Base-by-base conservation (phyloP, 1,140 invertebrate genomes). In the Drosophila sturtevanti region DNA sequence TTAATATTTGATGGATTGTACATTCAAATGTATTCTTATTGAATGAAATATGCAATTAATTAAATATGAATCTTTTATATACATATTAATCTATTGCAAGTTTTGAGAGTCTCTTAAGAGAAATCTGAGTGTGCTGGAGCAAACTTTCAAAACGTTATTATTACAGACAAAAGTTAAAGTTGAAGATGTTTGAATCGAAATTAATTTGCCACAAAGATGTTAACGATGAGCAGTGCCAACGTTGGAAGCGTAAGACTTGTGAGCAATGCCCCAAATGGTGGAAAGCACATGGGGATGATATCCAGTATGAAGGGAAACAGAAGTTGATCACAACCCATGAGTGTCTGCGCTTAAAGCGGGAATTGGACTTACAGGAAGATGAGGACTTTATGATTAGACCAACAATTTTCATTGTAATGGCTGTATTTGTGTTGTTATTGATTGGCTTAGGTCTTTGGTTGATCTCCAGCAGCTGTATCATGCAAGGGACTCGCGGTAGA, bases 371-470 rank as follows among this genome's bases (percentile, higher is more conserved):
- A 1, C 12, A 21, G 2, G 9, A 27, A 10, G 1, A 11, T 1
- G 12, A 34, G 11, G 56, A 55, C 0, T 51, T 56, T 7, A 64
- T 61, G 7, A 12, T 52, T 7, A 75, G 24, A 9, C 58, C 72
- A 2, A 14, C 37, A 51, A 10, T 74, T 9, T 52, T 75, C 6
- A 35, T 44, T 14, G 24, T 75, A 12, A 76, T 76, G 37, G n/a
- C 68, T 7, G 48, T 65, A 4, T 62, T 76, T 22, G 7, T 76
- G 18, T 41, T 76, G 12, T 68, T 76, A 4, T 58, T 74, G 4
- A 76, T 75, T 14, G 52, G 22, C 10, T 62, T 75, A 11, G 68
- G 72, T 38, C 24, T 76, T 6, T 76, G 72, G 72, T 11, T 76
- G 2, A 68, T 76, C 5, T 76, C 72, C 12, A 37, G 64, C 21